phyloP scores from a whole-genome alignment of 2,797 vertebrate species.

The Spheniscus humboldti region DNA sequence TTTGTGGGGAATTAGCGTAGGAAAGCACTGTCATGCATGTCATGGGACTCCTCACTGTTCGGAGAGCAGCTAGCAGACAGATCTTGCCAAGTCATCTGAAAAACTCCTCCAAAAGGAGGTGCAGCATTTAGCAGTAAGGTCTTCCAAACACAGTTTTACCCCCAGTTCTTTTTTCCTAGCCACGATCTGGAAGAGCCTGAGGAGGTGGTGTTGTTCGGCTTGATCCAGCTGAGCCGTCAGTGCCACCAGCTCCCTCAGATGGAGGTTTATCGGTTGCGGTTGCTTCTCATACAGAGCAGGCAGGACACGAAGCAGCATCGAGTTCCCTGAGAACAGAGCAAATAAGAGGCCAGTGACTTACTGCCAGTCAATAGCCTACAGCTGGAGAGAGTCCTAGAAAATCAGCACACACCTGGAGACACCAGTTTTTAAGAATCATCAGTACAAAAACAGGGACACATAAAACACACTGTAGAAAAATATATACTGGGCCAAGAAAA shows the following conservation, averaged over 20 bases:
- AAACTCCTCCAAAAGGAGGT: background rate
- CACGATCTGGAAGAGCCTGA: conserved; percentile 84
- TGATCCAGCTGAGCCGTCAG: conserved; percentile 83
- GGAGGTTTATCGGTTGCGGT: conserved; percentile 78
- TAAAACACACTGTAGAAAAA: background rate
- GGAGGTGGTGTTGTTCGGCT: conserved; percentile 86
- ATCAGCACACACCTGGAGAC: background rate
- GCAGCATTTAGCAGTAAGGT: background rate
- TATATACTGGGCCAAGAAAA: background rate
- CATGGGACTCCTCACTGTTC: background rate
- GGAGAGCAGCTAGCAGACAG: background rate
- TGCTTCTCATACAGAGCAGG: conserved; percentile 86
- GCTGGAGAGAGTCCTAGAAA: background rate
- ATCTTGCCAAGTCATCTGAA: background rate
- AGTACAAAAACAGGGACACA: background rate
- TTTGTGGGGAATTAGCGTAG: rapidly evolving
- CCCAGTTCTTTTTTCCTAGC: conserved; percentile 81
- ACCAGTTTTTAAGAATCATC: background rate
- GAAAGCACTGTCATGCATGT: background rate
- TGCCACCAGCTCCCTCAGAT: conserved; percentile 78
- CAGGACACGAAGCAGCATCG: conserved; percentile 87
- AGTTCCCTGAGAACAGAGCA: conserved; percentile 80
- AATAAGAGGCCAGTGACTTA: background rate
- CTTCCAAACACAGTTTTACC: conserved; percentile 65
- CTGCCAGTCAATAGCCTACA: rapidly evolving